These are phyloP conservation scores for Schizotus pectinicornis DNA, from an alignment of 2,888 invertebrate species.

Conservation along the genomic window DNA sequence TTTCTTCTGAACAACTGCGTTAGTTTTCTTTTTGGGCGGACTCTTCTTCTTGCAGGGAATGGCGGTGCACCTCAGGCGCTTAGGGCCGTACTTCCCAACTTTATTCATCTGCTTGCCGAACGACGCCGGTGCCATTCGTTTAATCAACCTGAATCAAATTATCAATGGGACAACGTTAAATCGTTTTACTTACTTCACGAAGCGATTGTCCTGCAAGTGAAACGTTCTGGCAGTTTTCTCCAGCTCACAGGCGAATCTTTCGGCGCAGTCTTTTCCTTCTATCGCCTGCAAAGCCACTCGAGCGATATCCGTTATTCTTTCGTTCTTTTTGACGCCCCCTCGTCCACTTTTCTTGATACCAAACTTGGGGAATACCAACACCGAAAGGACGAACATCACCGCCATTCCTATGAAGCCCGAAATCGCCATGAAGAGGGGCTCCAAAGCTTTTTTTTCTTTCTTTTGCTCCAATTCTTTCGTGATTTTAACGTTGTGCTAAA, in stretches of 20 bases:
- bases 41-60: conserved; percentile 52
- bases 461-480: conserved; percentile 44
- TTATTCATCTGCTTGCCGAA: conserved; percentile 52
- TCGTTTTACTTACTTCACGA: conserved; percentile 52
- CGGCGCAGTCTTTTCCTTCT: conserved; percentile 59
- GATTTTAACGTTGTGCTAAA: conserved; percentile 55
- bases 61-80: conserved; percentile 52
- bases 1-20: conserved; percentile 39
- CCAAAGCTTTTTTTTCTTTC: conserved; percentile 55
- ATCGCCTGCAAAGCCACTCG: conserved; percentile 57
- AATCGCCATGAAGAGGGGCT: conserved; percentile 64
- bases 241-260: conserved; percentile 59
- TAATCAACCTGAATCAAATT: conserved; percentile 49
- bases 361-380: conserved; percentile 61
- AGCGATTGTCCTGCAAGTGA: conserved; percentile 53
- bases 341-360: conserved; percentile 45
- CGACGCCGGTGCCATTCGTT: conserved; percentile 49
- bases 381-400: conserved; percentile 61
- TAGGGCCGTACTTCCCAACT: conserved; percentile 51
- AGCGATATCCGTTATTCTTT: conserved; percentile 54
- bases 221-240: conserved; percentile 56
- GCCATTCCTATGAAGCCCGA: conserved; percentile 66
- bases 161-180: not conserved
- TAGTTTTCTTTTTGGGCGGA: conserved; percentile 28
- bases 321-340: conserved; percentile 43